These are phyloP conservation scores for Chydorus sphaericus DNA, from an alignment of 2,888 invertebrate genomes.

Conservation along the genomic window DNA sequence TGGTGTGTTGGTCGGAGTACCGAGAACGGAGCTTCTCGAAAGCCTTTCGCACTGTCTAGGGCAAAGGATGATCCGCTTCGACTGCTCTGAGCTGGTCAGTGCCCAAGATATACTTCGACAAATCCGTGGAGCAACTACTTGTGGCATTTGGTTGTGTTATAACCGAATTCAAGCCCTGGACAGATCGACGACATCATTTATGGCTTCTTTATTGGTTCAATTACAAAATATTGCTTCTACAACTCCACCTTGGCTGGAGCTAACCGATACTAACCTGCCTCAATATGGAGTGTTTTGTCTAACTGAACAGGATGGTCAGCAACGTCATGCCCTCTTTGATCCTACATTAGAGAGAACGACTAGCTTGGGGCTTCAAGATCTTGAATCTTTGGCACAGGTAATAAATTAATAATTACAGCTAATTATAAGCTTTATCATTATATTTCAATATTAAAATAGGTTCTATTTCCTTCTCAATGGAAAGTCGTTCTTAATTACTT, in stretches of 20 bases:
- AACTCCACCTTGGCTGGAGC: background rate
- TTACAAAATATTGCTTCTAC: background rate
- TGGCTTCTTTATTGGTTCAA: slow-evolving; percentile 2
- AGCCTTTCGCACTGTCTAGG: background rate
- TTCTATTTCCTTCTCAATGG: background rate
- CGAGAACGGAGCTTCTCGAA: background rate
- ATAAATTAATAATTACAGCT: too few relatives aligned
- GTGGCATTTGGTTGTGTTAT: slow-evolving; percentile 7
- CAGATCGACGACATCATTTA: background rate
- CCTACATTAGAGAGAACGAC: background rate
- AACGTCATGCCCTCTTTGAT: background rate
- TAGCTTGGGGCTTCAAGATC: background rate
- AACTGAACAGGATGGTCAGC: background rate
- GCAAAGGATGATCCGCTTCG: background rate
- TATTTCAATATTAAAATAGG: too few relatives aligned
- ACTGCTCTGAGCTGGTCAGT: background rate
- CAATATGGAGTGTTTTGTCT: background rate
- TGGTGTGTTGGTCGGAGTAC: background rate
- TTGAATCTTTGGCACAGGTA: background rate
- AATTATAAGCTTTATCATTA: too few relatives aligned
- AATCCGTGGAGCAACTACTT: background rate
- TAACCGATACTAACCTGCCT: background rate
- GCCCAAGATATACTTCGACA: background rate
- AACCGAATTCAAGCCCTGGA: background rate
- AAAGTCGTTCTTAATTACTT: background rate